Percentiles rank a stretch among this genome's conserved stretches.
Conservation (phyloP, 2,888 invertebrate species). For the Prenolepis imparis region DNA sequence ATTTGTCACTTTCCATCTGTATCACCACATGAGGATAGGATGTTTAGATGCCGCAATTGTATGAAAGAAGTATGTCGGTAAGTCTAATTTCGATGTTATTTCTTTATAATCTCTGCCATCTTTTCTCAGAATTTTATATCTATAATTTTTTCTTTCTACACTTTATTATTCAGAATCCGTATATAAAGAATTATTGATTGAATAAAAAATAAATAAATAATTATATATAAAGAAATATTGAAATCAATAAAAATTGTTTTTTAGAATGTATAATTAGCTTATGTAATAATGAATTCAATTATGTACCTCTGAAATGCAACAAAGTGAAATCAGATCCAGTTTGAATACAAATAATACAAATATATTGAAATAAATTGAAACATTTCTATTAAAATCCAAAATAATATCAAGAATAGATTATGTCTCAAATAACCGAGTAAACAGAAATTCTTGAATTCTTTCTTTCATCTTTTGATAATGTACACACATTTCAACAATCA, state of each 20-base stretch:
- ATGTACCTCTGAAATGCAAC: conserved; percentile 86
- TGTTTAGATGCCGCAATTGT: conserved; percentile 87
- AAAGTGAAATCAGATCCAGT: conserved; percentile 82
- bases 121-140: background rate
- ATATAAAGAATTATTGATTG: background rate
- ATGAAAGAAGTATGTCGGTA: conserved; percentile 87
- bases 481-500: too few species aligned
- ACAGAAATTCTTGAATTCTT: too few species aligned
- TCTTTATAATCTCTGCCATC: background rate
- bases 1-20: conserved; percentile 87
- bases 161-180: background rate
- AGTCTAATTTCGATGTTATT: conserved; percentile 47
- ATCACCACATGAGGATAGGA: conserved; percentile 84
- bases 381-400: too few species aligned
- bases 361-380: too few species aligned
- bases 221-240: too few species aligned
- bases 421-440: too few species aligned
- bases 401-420: too few species aligned
- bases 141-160: background rate
- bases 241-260: background rate
- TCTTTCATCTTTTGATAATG: too few species aligned
- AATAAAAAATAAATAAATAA: too few species aligned
- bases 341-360: too few species aligned
- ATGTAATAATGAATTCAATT: conserved; percentile 86
- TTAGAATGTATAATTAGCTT: conserved; percentile 67